These are phyloP conservation scores for Myopa testacea DNA, from an alignment of 2,888 invertebrate genomes.

Conservation along the genomic window DNA sequence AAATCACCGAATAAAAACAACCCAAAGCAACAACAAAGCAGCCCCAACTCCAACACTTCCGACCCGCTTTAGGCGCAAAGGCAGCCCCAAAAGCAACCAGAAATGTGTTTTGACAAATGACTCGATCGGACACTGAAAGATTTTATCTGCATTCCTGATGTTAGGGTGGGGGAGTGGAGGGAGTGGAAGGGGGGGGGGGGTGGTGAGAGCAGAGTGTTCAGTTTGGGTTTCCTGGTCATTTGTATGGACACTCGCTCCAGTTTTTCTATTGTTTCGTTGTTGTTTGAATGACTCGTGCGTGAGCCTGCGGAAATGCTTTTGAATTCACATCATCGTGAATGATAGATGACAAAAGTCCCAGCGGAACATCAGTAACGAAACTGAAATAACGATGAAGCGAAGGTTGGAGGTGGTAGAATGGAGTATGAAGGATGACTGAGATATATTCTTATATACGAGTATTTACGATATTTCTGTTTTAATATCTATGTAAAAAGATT, in stretches of 20 bases:
- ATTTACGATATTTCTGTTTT: not conserved
- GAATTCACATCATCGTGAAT: constrained; percentile 60
- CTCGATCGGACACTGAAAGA: constrained; percentile 65
- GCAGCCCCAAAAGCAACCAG: not conserved
- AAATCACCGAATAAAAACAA: not conserved
- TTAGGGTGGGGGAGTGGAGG: constrained; percentile 26
- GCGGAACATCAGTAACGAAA: constrained; percentile 60
- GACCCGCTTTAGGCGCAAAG: not conserved
- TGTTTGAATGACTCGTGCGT: constrained; percentile 1
- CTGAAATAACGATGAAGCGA: constrained; percentile 38
- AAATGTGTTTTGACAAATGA: constrained; percentile 62
- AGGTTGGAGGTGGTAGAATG: not conserved
- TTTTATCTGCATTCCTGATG: constrained; percentile 57
- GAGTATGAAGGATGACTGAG: not conserved
- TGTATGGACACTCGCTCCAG: constrained; percentile 58
- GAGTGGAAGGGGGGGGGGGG: constrained; percentile 27
- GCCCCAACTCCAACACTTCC: not conserved
- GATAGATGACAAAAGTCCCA: constrained; percentile 63
- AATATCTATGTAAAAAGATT: too few relatives aligned
- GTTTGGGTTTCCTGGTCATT: constrained; percentile 63
- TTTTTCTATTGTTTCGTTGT: constrained; percentile 13
- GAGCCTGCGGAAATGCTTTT: constrained; percentile 51
- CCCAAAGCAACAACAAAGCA: not conserved
- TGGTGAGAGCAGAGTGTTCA: constrained; percentile 39
- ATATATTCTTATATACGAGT: not conserved